Percentiles rank a stretch among this genome's conserved stretches.
These are phyloP conservation scores for Bombus sibiricus DNA, from an alignment of 1,140 invertebrate genomes.

Conservation along the genomic window DNA sequence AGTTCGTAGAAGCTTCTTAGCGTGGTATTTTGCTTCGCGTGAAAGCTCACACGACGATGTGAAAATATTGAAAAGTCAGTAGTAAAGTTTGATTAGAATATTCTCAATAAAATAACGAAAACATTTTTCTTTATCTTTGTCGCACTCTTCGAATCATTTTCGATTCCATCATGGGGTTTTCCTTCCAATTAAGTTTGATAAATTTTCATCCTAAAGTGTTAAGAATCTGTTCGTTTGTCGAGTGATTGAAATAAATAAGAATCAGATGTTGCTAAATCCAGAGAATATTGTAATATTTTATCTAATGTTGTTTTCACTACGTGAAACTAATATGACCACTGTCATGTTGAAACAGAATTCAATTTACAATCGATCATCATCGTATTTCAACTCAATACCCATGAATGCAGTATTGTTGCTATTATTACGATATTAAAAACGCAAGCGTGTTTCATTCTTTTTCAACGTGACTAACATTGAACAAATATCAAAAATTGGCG, in stretches of 20 bases:
- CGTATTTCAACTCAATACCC: not conserved
- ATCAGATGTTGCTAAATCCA: too few relatives aligned
- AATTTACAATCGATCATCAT: not conserved
- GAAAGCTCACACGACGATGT: conserved; percentile 43
- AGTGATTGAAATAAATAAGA: too few relatives aligned
- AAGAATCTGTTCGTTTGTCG: too few relatives aligned
- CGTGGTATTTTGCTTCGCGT: conserved; percentile 34
- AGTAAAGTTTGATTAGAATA: conserved; percentile 46
- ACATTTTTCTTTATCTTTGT: conserved; percentile 6
- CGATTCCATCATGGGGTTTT: too few relatives aligned
- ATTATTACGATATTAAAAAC: not conserved
- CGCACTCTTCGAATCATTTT: too few relatives aligned
- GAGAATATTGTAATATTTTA: too few relatives aligned
- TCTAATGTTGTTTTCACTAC: too few relatives aligned
- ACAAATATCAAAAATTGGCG: not conserved
- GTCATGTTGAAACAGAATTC: too few relatives aligned
- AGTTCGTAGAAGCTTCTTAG: conserved; percentile 43
- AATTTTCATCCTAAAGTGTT: too few relatives aligned
- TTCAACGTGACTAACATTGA: not conserved
- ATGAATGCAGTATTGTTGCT: not conserved
- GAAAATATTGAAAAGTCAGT: conserved; percentile 49
- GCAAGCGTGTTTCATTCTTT: not conserved
- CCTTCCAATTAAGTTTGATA: too few relatives aligned
- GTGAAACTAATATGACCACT: too few relatives aligned
- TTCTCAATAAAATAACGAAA: conserved; percentile 17